phyloP scores from a whole-genome alignment of 2,113 vertebrate genomes.

The Morone saxatilis region DNA sequence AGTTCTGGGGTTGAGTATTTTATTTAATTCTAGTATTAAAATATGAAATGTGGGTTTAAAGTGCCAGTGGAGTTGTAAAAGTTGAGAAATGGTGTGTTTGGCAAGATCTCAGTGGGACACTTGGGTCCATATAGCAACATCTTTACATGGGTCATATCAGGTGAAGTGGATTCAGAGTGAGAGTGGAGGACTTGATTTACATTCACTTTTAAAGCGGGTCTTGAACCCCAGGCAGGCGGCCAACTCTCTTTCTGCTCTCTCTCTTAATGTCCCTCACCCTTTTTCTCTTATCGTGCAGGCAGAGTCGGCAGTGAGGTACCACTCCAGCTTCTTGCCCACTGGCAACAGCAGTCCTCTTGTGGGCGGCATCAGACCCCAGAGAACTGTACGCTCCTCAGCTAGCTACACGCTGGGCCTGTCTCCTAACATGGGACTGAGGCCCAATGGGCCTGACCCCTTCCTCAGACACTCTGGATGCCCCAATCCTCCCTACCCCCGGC shows the following conservation, averaged over 20 bases:
- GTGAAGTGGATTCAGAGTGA: conserved; percentile 46
- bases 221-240: conserved; percentile 58
- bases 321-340: conserved; percentile 82
- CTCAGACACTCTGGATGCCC: conserved; percentile 83
- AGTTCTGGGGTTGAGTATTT: conserved; percentile 43
- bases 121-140: conserved; percentile 22
- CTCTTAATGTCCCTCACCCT: conserved; percentile 27
- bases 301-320: conserved; percentile 81
- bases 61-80: conserved; percentile 58
- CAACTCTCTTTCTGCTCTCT: conserved; percentile 56
- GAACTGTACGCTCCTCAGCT: conserved; percentile 83
- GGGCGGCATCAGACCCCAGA: conserved; percentile 78
- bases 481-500: conserved; percentile 80
- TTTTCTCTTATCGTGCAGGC: conserved; percentile 73
- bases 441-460: conserved; percentile 80
- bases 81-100: conserved; percentile 60
- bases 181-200: conserved; percentile 63
- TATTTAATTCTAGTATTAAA: conserved; percentile 52
- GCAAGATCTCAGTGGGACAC: conserved; percentile 43
- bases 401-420: conserved; percentile 87
- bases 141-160: conserved; percentile 53
- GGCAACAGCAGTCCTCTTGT: conserved; percentile 84
- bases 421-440: conserved; percentile 83
- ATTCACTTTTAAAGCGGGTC: conserved; percentile 62
- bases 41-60: conserved; percentile 66